Evolutionary conservation across 2,113 vertebrate genomes (phyloP), one percentile per base, ranked within the genome.

Genomic region (Chionis minor): DNA sequence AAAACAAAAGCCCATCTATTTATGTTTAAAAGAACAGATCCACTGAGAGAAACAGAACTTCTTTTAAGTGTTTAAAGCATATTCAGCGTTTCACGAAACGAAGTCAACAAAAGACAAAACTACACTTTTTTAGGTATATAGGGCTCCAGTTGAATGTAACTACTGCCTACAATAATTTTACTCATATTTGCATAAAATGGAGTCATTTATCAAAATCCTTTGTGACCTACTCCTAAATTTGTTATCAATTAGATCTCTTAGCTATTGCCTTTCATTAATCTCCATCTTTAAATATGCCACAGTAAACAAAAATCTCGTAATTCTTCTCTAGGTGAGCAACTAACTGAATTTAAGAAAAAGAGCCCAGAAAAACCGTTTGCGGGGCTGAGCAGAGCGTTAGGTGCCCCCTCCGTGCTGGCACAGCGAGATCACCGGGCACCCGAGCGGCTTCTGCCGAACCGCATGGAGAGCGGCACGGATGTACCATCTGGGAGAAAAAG

Each of bases 181-280:
- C 20, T 87, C 40, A 3, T 75, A 69, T 30, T 91, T 81, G 51
- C 54, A 87, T 69, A 79, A 84, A 91, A 84, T 1, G 9, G 16
- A 70, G 42, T 44, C 0, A 55, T 87, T 95, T 59, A 78, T 85
- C 54, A 94, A 89, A 96, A 91, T 89, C 77, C 73, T 82, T 79
- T 72, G 94, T 73, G 81, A 87, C 62, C 66, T 38, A 35, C 59
- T 91, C 78, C 54, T 90, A n/a, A 75, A 67, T 62, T 66, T 75
- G n/a, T 84, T 73, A 92, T 73, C 89, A 80, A 22, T 80, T 87
- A 85, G 30, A 10, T 89, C 61, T 79, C 86, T 79, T 22, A 61
- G 54, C 54, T 84, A 94, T 84, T 49, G 78, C 19, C 35, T 85
- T 92, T 86, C 83, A 85, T 91, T 94, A 85, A 90, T 82, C 89